Percentiles rank a stretch among this genome's conserved stretches.
Evolutionary conservation across 2,888 invertebrate genomes (phyloP).

Genomic region (Pyrgus malvae): DNA sequence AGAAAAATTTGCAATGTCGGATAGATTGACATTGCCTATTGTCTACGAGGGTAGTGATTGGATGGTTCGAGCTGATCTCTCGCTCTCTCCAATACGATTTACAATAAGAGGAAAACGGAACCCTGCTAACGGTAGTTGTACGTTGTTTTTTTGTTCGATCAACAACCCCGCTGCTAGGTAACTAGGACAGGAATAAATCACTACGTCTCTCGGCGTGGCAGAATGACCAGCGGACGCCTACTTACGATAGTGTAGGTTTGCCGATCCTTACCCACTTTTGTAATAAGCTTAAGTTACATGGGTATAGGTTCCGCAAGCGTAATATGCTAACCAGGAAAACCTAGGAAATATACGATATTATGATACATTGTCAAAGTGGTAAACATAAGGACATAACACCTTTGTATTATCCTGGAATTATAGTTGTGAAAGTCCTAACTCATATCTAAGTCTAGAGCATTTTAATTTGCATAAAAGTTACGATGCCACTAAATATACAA

Average conservation of each 20-base stretch:
- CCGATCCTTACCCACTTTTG: neutral
- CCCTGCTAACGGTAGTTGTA: neutral
- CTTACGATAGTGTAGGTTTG: constrained; percentile 10
- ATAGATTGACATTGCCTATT: constrained; percentile 19
- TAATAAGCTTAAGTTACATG: neutral
- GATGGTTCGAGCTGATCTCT: constrained; percentile 15
- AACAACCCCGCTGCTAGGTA: constrained; percentile 11
- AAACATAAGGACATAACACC: too few species aligned
- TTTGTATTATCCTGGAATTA: too few species aligned
- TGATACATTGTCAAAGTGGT: too few species aligned
- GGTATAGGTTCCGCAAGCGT: too few species aligned
- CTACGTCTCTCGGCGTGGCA: neutral
- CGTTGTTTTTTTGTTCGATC: constrained; percentile 11
- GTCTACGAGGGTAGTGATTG: constrained; percentile 6
- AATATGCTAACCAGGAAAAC: too few species aligned
- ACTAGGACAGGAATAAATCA: constrained; percentile 21
- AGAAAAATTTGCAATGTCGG: constrained; percentile 28
- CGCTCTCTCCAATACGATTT: constrained; percentile 24
- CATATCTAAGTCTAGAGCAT: too few species aligned
- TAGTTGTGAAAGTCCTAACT: too few species aligned
- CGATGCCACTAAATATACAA: neutral
- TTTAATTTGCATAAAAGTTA: constrained; percentile 6
- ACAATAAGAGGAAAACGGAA: constrained; percentile 6
- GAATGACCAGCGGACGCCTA: constrained; percentile 15
- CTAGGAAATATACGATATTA: neutral